Evolutionary conservation across 37 sponge, comb jelly and placozoan species (phyloP).

Genomic region (Theonella swinhoei): DNA sequence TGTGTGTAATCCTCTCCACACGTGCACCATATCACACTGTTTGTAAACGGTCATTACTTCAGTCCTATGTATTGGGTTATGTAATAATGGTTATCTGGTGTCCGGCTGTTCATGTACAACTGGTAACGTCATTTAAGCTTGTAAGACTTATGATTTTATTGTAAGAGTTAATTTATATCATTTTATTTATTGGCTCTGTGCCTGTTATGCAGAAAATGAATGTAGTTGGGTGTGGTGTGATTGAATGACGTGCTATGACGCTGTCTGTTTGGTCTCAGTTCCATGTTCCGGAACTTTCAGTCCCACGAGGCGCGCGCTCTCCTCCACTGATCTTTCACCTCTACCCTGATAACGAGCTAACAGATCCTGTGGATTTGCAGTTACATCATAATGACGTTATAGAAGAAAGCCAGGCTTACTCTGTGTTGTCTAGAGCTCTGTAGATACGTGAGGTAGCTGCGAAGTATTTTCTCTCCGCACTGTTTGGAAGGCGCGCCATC

Average conservation of each 20-base stretch:
- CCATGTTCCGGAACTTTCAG: conserved; percentile 55
- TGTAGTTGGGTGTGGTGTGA: too few relatives aligned
- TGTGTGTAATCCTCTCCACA: background rate
- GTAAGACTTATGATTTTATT: too few relatives aligned
- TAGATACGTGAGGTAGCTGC: conserved; percentile 45
- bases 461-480: background rate
- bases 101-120: background rate
- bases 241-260: too few relatives aligned
- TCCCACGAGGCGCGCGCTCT: conserved; percentile 76
- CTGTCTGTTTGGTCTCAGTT: too few relatives aligned
- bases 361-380: conserved; percentile 41
- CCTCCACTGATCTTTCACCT: conserved; percentile 81
- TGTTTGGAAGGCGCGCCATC: background rate
- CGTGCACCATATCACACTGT: too few relatives aligned
- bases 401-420: conserved; percentile 15
- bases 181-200: too few relatives aligned
- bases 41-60: too few relatives aligned
- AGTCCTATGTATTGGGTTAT: too few relatives aligned
- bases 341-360: conserved; percentile 50
- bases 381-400: background rate
- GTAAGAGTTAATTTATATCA: too few relatives aligned
- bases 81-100: too few relatives aligned
- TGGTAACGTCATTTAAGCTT: too few relatives aligned
- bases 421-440: conserved; percentile 52
- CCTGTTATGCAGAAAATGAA: too few relatives aligned